These are phyloP conservation scores for Drosophila pseudoananassae DNA, from an alignment of 1,140 invertebrate species.

Conservation along the genomic window DNA sequence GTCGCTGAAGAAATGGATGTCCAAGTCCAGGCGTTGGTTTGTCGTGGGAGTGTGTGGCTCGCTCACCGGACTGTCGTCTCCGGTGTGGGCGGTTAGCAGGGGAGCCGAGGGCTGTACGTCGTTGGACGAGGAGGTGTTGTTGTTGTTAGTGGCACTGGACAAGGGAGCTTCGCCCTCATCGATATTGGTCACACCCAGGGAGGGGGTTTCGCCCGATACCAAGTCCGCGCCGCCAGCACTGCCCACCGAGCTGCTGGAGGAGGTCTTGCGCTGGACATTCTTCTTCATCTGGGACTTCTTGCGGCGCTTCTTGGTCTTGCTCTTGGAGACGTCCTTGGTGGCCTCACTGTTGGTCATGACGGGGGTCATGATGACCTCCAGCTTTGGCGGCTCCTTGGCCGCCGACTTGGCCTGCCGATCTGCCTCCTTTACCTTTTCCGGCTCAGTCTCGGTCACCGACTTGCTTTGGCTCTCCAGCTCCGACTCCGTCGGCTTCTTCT, in stretches of 20 bases:
- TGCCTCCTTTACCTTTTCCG: slow-evolving; percentile 20
- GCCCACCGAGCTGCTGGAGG: slow-evolving; percentile 84
- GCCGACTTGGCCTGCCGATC: slow-evolving; percentile 22
- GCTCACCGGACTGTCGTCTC: slow-evolving; percentile 60
- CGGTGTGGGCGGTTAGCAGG: slow-evolving; percentile 60
- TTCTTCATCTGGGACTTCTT: slow-evolving; percentile 92
- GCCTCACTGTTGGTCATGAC: slow-evolving; percentile 41
- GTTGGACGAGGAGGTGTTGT: slow-evolving; percentile 67
- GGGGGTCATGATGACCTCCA: slow-evolving; percentile 57
- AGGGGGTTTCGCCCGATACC: slow-evolving; percentile 47
- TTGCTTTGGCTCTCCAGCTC: slow-evolving; percentile 38
- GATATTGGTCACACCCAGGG: slow-evolving; percentile 64
- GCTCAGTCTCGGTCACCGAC: slow-evolving; percentile 9
- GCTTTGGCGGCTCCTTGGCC: slow-evolving; percentile 9
- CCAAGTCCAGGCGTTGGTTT: slow-evolving; percentile 84
- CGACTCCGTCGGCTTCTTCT: slow-evolving; percentile 54
- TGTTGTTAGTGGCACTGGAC: slow-evolving; percentile 29
- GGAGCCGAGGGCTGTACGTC: slow-evolving; percentile 67
- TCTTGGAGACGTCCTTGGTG: slow-evolving; percentile 80
- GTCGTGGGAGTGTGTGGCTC: slow-evolving; percentile 47
- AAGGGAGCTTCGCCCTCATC: slow-evolving; percentile 60
- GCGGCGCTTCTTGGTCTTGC: slow-evolving; percentile 90
- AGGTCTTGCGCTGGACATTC: slow-evolving; percentile 89
- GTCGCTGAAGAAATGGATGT: slow-evolving; percentile 96
- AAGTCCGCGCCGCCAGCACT: slow-evolving; percentile 62